phyloP scores from a whole-genome alignment of 2,888 invertebrate genomes.

The Drosophila colorata region DNA sequence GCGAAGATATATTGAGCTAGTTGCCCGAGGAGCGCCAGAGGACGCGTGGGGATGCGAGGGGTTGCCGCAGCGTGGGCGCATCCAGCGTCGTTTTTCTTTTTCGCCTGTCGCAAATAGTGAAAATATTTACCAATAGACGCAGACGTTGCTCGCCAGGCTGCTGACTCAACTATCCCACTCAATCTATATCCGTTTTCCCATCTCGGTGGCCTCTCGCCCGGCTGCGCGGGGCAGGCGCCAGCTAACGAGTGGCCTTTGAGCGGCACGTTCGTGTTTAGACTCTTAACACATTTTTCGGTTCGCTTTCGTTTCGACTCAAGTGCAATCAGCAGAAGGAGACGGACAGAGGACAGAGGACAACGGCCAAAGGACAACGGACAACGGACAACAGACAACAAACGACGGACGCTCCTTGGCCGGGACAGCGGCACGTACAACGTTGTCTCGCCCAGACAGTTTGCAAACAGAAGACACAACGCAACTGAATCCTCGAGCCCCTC shows the following conservation, averaged over 20 bases:
- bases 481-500: neutral
- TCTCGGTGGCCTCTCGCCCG: neutral
- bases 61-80: constrained; percentile 29
- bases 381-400: constrained; percentile 1
- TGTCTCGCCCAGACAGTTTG: constrained; percentile 80
- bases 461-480: constrained; percentile 56
- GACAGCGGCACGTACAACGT: constrained; percentile 63
- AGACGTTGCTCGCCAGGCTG: constrained; percentile 46
- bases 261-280: constrained; percentile 78
- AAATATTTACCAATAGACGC: constrained; percentile 72
- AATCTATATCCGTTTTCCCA: constrained; percentile 46
- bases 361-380: neutral
- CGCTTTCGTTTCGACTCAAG: constrained; percentile 61
- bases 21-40: constrained; percentile 8
- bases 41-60: too few relatives aligned
- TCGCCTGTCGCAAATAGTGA: constrained; percentile 64
- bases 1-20: constrained; percentile 45
- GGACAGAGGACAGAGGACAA: constrained; percentile 26
- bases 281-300: constrained; percentile 75
- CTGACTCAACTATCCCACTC: constrained; percentile 61
- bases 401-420: constrained; percentile 14
- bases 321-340: constrained; percentile 68
- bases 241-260: constrained; percentile 79
- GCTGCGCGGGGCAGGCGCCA: constrained; percentile 20
- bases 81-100: constrained; percentile 16